phyloP scores from a whole-genome alignment of 2,888 invertebrate genomes.

The Anoncus sp. region DNA sequence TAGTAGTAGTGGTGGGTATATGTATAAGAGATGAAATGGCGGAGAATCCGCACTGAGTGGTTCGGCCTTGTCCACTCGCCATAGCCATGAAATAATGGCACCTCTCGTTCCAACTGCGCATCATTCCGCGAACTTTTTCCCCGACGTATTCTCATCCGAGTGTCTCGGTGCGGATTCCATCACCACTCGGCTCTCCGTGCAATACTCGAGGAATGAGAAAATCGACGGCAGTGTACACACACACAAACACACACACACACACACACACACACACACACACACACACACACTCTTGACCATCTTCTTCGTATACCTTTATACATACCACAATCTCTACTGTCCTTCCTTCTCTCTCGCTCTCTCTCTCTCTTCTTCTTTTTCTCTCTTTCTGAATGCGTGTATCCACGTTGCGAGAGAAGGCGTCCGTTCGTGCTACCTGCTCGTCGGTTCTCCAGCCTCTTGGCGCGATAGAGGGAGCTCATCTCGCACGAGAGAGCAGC shows the following conservation, averaged over 20 bases:
- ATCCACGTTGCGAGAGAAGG: constrained; percentile 31
- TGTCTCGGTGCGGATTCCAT: constrained; percentile 20
- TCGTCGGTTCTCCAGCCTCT: constrained; percentile 57
- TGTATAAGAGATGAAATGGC: constrained; percentile 11
- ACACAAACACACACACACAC: background rate
- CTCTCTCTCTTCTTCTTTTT: constrained; percentile 28
- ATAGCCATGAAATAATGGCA: constrained; percentile 20
- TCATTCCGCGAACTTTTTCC: constrained; percentile 13
- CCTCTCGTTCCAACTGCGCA: constrained; percentile 13
- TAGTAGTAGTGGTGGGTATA: constrained; percentile 3
- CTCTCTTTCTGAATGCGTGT: constrained; percentile 41
- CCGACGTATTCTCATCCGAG: constrained; percentile 11
- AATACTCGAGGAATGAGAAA: background rate
- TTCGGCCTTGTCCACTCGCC: constrained; percentile 27
- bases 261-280: too few species aligned
- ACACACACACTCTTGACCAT: too few species aligned
- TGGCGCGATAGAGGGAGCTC: background rate
- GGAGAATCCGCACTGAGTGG: constrained; percentile 14
- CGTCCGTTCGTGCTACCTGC: constrained; percentile 78
- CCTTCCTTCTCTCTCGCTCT: too few species aligned
- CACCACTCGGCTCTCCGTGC: background rate
- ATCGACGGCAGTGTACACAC: background rate
- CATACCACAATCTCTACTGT: too few species aligned
- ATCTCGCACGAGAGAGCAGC: background rate
- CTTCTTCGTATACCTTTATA: too few species aligned